A percentile compares a stretch with the other conserved stretches of the same genome.
phyloP scores from a whole-genome alignment of 2,113 vertebrate genomes.

The Calidris pugnax region DNA sequence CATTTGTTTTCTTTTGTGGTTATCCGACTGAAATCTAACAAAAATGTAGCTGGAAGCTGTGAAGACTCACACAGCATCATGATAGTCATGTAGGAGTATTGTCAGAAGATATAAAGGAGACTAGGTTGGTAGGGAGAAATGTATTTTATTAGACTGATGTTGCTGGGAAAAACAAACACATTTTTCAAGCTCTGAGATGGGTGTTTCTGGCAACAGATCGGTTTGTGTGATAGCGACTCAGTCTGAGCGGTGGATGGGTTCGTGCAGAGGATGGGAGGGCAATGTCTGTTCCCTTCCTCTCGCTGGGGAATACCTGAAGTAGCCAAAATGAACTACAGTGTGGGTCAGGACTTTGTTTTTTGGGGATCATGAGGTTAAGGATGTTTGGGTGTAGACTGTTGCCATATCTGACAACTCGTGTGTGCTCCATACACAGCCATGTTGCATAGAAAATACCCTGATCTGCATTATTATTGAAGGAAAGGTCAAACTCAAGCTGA shows the following conservation, averaged over 20 bases:
- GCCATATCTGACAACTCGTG: accelerated
- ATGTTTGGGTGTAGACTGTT: not conserved
- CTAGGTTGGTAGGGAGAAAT: not conserved
- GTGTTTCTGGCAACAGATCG: not conserved
- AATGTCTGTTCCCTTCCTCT: not conserved
- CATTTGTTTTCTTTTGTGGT: not conserved
- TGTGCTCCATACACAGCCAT: not conserved
- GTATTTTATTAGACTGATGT: not conserved
- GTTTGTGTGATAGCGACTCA: not conserved
- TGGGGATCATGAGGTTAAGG: not conserved
- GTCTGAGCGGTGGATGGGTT: not conserved
- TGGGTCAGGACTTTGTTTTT: not conserved
- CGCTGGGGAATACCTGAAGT: not conserved
- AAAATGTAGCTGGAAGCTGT: not conserved
- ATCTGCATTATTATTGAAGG: not conserved
- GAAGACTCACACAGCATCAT: not conserved
- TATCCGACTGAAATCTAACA: not conserved
- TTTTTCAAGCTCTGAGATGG: not conserved
- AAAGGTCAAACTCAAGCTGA: not conserved
- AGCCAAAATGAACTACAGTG: not conserved
- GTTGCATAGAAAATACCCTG: not conserved
- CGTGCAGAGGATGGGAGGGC: not conserved
- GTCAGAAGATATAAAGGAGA: not conserved
- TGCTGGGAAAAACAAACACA: not conserved
- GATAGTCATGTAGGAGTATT: not conserved